These are phyloP conservation scores for Lordiphosa collinella DNA, from an alignment of 1,140 invertebrate species.

Conservation along the genomic window DNA sequence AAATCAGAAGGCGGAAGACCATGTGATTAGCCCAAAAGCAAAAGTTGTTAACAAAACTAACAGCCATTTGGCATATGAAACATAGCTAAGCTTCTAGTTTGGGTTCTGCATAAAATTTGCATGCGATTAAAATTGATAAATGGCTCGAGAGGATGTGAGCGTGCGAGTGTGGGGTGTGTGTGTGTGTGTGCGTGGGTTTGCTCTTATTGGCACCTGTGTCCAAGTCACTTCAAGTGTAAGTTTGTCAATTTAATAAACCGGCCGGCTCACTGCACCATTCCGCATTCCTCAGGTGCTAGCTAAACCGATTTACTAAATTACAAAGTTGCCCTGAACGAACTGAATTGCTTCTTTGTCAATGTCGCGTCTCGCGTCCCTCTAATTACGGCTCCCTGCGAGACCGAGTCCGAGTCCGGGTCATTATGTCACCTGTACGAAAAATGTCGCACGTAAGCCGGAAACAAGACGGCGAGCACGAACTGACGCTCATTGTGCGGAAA, in stretches of 20 bases:
- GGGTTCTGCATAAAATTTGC: constrained; percentile 64
- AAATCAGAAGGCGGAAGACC: constrained; percentile 38
- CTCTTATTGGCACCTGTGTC: neutral
- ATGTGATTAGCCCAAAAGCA: constrained; percentile 50
- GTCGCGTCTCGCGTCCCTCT: constrained; percentile 23
- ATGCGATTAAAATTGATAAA: constrained; percentile 70
- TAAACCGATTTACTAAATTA: constrained; percentile 72
- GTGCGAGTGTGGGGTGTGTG: constrained; percentile 36
- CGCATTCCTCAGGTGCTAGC: constrained; percentile 32
- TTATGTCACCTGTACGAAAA: constrained; percentile 70
- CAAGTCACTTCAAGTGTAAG: too few relatives aligned
- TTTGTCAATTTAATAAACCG: constrained; percentile 58
- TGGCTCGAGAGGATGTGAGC: constrained; percentile 19
- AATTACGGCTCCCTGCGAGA: constrained; percentile 49
- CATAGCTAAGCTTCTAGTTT: constrained; percentile 30
- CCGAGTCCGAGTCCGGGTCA: constrained; percentile 46
- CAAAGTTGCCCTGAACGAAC: constrained; percentile 33
- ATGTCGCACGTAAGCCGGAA: constrained; percentile 69
- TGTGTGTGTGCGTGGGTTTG: neutral
- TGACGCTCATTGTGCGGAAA: constrained; percentile 62
- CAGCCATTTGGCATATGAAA: constrained; percentile 20
- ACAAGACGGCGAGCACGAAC: constrained; percentile 26
- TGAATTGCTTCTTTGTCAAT: constrained; percentile 22
- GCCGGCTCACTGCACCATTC: neutral
- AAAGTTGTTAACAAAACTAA: constrained; percentile 67